A percentile compares a stretch with the other conserved stretches of the same genome.
Conservation (phyloP, 2,888 invertebrate species). For the Ophioninae sp. region DNA sequence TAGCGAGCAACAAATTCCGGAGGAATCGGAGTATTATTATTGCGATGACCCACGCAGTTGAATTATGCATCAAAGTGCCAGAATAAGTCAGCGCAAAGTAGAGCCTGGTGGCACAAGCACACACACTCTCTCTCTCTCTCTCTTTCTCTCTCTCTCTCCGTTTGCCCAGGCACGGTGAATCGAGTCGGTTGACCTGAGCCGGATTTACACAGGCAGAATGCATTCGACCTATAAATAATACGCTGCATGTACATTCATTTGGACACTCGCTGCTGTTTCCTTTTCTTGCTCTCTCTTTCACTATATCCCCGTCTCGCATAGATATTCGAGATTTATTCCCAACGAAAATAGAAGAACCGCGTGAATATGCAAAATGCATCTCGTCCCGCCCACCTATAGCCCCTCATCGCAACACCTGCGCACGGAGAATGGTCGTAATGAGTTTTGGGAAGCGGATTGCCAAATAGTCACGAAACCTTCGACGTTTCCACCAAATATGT, state of each 20-base stretch:
- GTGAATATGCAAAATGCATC: slow-evolving; percentile 41
- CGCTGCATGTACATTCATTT: slow-evolving; percentile 60
- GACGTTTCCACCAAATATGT: neutral
- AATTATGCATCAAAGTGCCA: slow-evolving; percentile 63
- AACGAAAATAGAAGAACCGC: slow-evolving; percentile 50
- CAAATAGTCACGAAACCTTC: neutral
- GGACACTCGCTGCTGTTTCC: slow-evolving; percentile 57
- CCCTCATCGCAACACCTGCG: neutral
- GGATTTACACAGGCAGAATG: slow-evolving; percentile 62
- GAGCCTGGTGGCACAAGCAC: slow-evolving; percentile 21
- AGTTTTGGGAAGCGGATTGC: neutral
- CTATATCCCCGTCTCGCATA: slow-evolving; percentile 49
- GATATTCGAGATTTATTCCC: slow-evolving; percentile 64
- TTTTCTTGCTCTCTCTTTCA: slow-evolving; percentile 56
- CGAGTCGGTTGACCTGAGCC: slow-evolving; percentile 62
- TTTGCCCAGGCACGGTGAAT: slow-evolving; percentile 62
- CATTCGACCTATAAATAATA: slow-evolving; percentile 64
- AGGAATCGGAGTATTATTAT: slow-evolving; percentile 60
- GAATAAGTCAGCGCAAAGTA: slow-evolving; percentile 59
- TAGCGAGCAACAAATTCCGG: slow-evolving; percentile 60
- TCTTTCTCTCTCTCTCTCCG: neutral
- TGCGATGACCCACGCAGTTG: slow-evolving; percentile 60
- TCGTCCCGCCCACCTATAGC: neutral
- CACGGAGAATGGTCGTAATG: neutral
- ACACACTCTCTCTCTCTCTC: too few relatives aligned